Evolutionary conservation across 1,140 invertebrate species (phyloP).

Genomic region (Anastatus disparis): DNA sequence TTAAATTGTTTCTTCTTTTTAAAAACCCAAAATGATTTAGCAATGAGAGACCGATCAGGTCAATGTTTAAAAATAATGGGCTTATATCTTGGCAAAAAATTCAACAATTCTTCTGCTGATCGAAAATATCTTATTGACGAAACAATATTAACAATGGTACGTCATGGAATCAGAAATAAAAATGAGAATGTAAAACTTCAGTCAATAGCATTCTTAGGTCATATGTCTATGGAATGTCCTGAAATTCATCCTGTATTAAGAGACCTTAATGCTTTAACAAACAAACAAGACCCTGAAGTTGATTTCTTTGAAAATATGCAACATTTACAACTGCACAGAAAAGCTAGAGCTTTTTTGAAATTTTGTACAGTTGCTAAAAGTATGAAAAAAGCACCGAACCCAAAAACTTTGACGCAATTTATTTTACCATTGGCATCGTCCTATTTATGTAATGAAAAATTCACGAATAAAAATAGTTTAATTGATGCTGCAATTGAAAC

Average conservation of each 20-base stretch:
- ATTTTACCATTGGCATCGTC: constrained; percentile 84
- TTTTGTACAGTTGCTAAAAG: constrained; percentile 73
- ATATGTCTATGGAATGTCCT: constrained; percentile 77
- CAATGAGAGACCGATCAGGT: constrained; percentile 81
- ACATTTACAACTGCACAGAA: constrained; percentile 86
- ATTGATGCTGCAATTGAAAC: constrained; percentile 86
- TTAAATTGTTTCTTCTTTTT: constrained; percentile 87
- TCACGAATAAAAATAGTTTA: constrained; percentile 79
- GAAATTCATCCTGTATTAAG: constrained; percentile 76
- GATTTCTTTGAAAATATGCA: constrained; percentile 95
- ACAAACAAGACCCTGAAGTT: constrained; percentile 82
- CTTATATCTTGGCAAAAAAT: constrained; percentile 69
- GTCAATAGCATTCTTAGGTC: constrained; percentile 80
- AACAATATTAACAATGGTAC: constrained; percentile 76
- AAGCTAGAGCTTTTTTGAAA: constrained; percentile 80
- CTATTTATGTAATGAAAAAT: constrained; percentile 84
- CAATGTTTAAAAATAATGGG: constrained; percentile 77
- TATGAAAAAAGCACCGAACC: constrained; percentile 69
- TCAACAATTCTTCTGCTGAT: constrained; percentile 63
- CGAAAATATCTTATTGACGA: constrained; percentile 78
- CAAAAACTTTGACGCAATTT: constrained; percentile 82
- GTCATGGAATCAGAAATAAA: constrained; percentile 74
- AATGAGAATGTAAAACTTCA: constrained; percentile 78
- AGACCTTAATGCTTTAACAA: constrained; percentile 79
- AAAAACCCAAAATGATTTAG: constrained; percentile 81